Base-by-base conservation (phyloP, 2,888 invertebrate genomes). In the Alentia gelatinosa region DNA sequence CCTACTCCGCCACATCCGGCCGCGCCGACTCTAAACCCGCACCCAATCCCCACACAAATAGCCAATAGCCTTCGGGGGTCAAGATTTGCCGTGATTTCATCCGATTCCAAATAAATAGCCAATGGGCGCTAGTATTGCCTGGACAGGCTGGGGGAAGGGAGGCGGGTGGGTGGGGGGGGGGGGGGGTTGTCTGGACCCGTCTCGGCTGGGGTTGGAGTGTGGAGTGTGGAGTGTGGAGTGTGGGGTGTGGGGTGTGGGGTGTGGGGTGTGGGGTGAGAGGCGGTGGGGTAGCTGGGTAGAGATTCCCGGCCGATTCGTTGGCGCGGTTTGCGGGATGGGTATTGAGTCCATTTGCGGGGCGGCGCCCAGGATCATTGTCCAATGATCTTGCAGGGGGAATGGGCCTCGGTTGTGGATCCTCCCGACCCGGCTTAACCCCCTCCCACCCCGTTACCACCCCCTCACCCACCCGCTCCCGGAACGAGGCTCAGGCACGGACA, bases 51-150 rank as follows among this genome's bases (percentile, higher is more conserved):
- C 42, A 23, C 86, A 86, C 86, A 86, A 86, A 86, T 86, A 86
- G 86, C 86, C 86, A 86, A 86, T 86, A 86, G 86, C 23, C 47
- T 47, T 23, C 42, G 26, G 5, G 50, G 86, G 42, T 47, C 42
- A 86, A 47, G 47, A 47, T 86, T 50, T 47, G 50, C 47, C 86
- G n/a, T 26, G 42, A 30, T 50, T 86, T 50, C 86, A 86, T 86
- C 86, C 23, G 50, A 86, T 86, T 86, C 47, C 47, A 30, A 86
- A 86, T 86, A 47, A 86, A 86, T 86, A 86, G 50, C 86, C 86
- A 86, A 86, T 86, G 50, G 47, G n/a, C 3, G 30, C 12, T n/a
- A n/a, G 83, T 56, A 56, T 19, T 56, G 56, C 19, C n/a, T n/a
- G 74, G 30, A 9, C n/a, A n/a, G 30, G 74, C n/a, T 9, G 12